These are phyloP conservation scores for Diaphora mendica DNA, from an alignment of 2,888 invertebrate species.

Conservation along the genomic window DNA sequence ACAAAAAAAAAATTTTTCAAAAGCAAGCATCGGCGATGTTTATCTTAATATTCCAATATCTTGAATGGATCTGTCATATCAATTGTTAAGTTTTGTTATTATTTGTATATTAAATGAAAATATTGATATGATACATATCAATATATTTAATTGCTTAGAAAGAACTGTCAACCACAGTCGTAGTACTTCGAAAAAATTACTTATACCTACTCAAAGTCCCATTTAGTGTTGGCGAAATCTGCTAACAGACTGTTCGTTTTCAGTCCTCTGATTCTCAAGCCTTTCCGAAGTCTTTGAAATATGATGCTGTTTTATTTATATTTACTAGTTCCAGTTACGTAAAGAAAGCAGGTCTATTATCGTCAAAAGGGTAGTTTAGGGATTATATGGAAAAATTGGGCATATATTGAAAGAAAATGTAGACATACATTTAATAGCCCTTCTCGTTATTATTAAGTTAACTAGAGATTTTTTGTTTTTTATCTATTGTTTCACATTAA, in stretches of 20 bases:
- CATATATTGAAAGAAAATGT: background rate
- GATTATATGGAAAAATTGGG: background rate
- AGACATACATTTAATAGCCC: background rate
- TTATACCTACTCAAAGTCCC: background rate
- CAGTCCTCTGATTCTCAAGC: background rate
- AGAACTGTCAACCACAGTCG: constrained; percentile 18
- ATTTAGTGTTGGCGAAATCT: background rate
- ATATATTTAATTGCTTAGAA: constrained; percentile 36
- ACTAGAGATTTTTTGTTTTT: too few species aligned
- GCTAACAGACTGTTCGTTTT: background rate
- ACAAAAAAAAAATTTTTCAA: constrained; percentile 16
- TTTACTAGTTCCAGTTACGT: background rate
- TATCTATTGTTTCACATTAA: too few species aligned
- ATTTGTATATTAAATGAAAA: constrained; percentile 22
- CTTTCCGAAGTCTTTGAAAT: background rate
- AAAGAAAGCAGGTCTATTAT: background rate
- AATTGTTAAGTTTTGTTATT: constrained; percentile 55
- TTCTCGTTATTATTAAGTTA: background rate
- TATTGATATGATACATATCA: constrained; percentile 25
- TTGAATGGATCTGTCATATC: too few species aligned
- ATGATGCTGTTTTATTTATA: background rate
- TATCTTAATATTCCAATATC: constrained; percentile 57
- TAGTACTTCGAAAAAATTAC: background rate
- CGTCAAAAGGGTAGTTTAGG: background rate
- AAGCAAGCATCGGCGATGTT: background rate